These are phyloP conservation scores for Halesus radiatus DNA, from an alignment of 1,140 invertebrate genomes.

Conservation along the genomic window DNA sequence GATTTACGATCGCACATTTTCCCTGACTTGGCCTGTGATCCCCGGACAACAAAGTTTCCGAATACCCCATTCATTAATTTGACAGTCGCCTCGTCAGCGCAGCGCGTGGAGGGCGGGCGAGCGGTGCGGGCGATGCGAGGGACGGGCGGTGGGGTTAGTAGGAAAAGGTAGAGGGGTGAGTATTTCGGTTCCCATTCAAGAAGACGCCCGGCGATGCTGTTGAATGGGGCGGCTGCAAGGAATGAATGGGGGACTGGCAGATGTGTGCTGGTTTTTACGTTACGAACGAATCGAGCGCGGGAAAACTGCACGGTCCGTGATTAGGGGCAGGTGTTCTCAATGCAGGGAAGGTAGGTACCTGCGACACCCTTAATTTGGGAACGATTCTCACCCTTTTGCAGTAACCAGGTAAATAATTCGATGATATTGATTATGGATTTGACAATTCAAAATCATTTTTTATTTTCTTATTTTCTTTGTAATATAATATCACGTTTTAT, in stretches of 20 bases:
- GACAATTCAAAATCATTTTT: no score
- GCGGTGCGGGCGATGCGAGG: background rate
- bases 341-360: background rate
- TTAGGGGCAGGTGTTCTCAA: constrained; percentile 1
- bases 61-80: constrained; percentile 20
- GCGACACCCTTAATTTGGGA: no score
- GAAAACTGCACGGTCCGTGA: constrained; percentile 16
- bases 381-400: no score
- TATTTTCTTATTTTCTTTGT: no score
- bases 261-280: constrained; percentile 14
- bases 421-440: no score
- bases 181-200: constrained; percentile 34
- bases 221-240: constrained; percentile 19
- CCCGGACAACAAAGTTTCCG: background rate
- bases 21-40: background rate
- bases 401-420: no score
- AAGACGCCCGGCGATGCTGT: background rate
- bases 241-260: constrained; percentile 23
- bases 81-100: background rate
- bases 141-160: background rate
- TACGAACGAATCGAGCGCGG: constrained; percentile 3
- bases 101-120: background rate
- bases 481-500: no score
- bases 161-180: constrained; percentile 26
- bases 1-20: background rate